Percentiles rank a stretch among this genome's conserved stretches.
phyloP scores from a whole-genome alignment of 2,797 vertebrate species.

The Propithecus deckenii region DNA sequence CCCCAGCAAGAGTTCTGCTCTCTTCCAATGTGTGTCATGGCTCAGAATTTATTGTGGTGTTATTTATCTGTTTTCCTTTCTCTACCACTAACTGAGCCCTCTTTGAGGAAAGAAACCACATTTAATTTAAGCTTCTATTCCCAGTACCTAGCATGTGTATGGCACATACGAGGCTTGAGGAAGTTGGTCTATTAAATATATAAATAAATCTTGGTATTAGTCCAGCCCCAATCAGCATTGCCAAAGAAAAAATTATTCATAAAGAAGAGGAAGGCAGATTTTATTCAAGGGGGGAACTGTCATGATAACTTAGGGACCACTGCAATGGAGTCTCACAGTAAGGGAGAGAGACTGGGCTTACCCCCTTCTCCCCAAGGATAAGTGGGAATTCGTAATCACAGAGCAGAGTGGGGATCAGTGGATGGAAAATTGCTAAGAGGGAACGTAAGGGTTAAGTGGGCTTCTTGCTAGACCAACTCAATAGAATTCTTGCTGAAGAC shows the following conservation, averaged over 20 bases:
- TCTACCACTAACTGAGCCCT: not conserved
- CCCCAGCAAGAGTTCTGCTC: too few species aligned
- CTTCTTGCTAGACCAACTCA: not conserved
- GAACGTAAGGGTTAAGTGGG: not conserved
- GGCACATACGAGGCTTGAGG: not conserved
- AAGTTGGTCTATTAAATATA: not conserved
- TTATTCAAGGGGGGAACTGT: not conserved
- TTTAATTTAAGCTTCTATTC: not conserved
- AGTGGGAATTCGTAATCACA: not conserved
- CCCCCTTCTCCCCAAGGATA: not conserved
- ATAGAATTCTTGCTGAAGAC: not conserved
- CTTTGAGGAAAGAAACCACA: not conserved
- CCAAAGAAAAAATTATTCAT: not conserved
- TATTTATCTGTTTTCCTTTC: not conserved
- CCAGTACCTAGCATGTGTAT: not conserved
- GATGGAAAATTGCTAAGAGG: not conserved
- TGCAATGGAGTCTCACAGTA: not conserved
- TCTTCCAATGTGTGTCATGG: not conserved
- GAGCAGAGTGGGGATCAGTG: not conserved
- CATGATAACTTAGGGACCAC: not conserved
- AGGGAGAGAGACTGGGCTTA: not conserved
- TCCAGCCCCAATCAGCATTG: not conserved
- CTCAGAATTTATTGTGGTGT: not conserved
- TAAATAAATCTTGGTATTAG: not conserved
- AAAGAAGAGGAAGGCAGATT: not conserved